Evolutionary conservation across 2,888 invertebrate genomes (phyloP), one percentile per base, ranked within the genome.

Genomic region (Aproaerema taeniolella): DNA sequence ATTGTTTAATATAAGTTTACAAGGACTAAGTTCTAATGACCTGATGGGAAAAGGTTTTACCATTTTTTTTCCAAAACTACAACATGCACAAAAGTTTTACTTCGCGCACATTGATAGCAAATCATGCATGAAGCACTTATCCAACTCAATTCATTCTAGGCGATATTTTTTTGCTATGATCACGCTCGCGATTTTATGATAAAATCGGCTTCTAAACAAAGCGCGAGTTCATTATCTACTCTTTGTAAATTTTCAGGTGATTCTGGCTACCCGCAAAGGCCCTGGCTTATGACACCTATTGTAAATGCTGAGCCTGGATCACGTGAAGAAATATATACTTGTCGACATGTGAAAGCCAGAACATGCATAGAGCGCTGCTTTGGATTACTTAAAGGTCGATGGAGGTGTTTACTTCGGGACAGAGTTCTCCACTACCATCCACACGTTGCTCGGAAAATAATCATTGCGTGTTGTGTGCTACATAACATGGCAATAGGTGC

Each of bases 301-400:
- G 5, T 25, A 9, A 12, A 36, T 31, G 31, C 40, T 12, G 26
- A 9, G 4, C 44, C 45, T 17, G 51, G 46, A 4, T 49, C 54
- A 16, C 31, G 25, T 9, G 51, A 53, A 39, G 52, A 52, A 10
- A 10, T 16, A 12, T 56, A 54, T 14, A 58, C 47, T 7, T 25
- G 9, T 1, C 31, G 44, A 0, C 52, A 56, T 30, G 25, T 47
- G 1, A 39, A 46, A 43, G 46, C 52, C 1, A 31, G 52, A 16
- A 51, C 46, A 24, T 42, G 47, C 9, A 50, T 55, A 31, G 53
- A 55, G 15, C 52, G 50, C 7, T 51, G 49, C 13, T 50, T 53
- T 41, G 55, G 52, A 1, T 20, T 52, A 12, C 42, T 53, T 1
- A 51, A 51, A 29, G 20, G 47, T 16, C 47, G 50, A 12, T 54